Percentiles rank a stretch among this genome's conserved stretches.
These are phyloP conservation scores for Campylomormyrus numenius DNA, from an alignment of 2,113 vertebrate species.

Conservation along the genomic window DNA sequence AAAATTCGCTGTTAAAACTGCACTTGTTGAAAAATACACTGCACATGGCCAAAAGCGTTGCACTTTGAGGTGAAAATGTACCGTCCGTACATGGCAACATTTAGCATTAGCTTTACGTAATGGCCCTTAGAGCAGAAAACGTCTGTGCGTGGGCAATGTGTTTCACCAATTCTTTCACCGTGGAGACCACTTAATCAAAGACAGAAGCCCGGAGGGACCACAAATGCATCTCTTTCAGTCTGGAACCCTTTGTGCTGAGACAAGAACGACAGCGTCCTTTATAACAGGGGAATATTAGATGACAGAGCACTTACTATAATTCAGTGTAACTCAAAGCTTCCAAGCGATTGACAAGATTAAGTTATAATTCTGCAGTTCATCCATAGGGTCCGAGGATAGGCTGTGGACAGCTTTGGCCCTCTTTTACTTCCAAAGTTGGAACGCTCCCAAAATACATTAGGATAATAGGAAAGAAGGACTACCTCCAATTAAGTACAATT, in stretches of 20 bases:
- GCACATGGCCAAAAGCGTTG: not conserved
- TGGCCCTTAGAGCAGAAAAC: not conserved
- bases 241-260: not conserved
- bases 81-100: not conserved
- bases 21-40: not conserved
- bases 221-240: not conserved
- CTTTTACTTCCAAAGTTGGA: not conserved
- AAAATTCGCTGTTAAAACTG: not conserved
- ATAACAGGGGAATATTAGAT: not conserved
- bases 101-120: not conserved
- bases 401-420: not conserved
- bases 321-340: not conserved
- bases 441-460: constrained; percentile 6
- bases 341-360: constrained; percentile 11
- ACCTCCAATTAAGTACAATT: not conserved
- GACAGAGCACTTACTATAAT: constrained; percentile 18
- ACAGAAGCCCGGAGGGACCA: not conserved
- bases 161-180: not conserved
- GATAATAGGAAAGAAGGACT: not conserved
- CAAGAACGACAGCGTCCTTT: not conserved
- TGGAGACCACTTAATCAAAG: not conserved
- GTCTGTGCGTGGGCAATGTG: not conserved
- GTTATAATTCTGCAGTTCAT: constrained; percentile 8
- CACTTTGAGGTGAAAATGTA: not conserved
- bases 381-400: not conserved